A percentile compares a stretch with the other conserved stretches of the same genome.
phyloP scores from a whole-genome alignment of 2,888 invertebrate genomes.

The Flexamia atlantica region DNA sequence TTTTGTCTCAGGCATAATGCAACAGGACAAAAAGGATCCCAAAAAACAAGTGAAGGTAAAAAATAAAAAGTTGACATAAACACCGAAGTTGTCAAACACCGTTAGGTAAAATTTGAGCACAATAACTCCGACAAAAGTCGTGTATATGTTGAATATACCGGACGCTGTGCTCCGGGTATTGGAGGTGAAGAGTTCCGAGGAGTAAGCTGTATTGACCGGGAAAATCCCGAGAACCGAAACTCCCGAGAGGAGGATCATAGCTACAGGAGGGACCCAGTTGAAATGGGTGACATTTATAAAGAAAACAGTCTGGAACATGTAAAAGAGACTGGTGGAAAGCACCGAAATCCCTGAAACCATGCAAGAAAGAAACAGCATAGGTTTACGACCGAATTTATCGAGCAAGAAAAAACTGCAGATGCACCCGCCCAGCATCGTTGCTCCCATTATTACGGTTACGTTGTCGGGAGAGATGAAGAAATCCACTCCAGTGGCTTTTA shows the following conservation, averaged over 20 bases:
- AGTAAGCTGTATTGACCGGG: conserved; percentile 36
- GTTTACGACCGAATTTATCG: conserved; percentile 31
- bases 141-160: conserved; percentile 17
- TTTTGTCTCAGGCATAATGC: conserved; percentile 51
- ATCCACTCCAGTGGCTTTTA: background rate
- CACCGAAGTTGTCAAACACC: background rate
- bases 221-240: conserved; percentile 48
- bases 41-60: conserved; percentile 11
- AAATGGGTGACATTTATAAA: background rate
- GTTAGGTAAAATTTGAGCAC: conserved; percentile 43
- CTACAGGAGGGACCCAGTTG: conserved; percentile 36
- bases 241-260: background rate
- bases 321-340: conserved; percentile 7
- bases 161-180: conserved; percentile 40
- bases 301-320: background rate
- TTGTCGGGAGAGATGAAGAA: conserved; percentile 50
- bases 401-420: conserved; percentile 14
- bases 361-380: conserved; percentile 24
- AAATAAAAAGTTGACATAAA: conserved; percentile 21
- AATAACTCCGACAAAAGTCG: conserved; percentile 12
- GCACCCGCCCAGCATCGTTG: background rate
- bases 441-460: conserved; percentile 25
- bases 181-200: conserved; percentile 35
- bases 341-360: background rate
- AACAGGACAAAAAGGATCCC: background rate